Base-by-base conservation (phyloP, 1,140 invertebrate species). In the Penaeus japonicus region DNA sequence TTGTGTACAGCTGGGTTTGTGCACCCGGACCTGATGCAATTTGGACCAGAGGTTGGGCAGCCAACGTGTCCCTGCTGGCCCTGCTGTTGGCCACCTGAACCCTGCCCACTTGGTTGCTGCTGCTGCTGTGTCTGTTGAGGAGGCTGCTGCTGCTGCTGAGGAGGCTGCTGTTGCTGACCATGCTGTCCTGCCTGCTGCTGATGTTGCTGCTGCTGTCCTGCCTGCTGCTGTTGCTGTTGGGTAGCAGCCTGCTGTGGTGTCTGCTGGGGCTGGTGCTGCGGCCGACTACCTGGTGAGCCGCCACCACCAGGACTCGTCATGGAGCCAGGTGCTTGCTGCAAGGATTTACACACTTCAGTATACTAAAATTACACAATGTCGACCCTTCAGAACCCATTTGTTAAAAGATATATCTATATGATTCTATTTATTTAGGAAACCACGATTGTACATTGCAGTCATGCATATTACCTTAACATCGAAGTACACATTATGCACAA, bases 1-100 rank as follows among this genome's bases (percentile, higher is more conserved):
- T 97, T 98, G 65, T 97, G 95, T 90, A 98, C 96, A 73, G 97
- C 97, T 62, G 95, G 95, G 93, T 99, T 99, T 53, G 95, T 95
- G 93, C 98, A 99, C 79, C 98, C 97, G 91, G 96, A 96, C 86
- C 97, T 95, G 91, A 97, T 96, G 93, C 97, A 98, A 53, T 83
- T 88, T 39, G 87, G 81, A 20, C 65, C 87, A 39, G 87, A 84
- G 79, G 53, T 83, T 83, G 87, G 80, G 53, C 87, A 88, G 3
- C 87, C 87, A 39, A 88, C 47, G 30, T 88, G 87, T 78, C 65
- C 62, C 73, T 78, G 85, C 39, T 87, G 85, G 22, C 85, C 73
- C 73, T 87, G 84, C 47, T 79, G 84, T 24, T 85, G 84, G 27
- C 83, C 81, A 65, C 73, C 78, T 39, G 85, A 84, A 30, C 79